Percentiles rank a stretch among this genome's conserved stretches.
phyloP scores from a whole-genome alignment of 1,140 invertebrate genomes.

The Danaus plexippus region DNA sequence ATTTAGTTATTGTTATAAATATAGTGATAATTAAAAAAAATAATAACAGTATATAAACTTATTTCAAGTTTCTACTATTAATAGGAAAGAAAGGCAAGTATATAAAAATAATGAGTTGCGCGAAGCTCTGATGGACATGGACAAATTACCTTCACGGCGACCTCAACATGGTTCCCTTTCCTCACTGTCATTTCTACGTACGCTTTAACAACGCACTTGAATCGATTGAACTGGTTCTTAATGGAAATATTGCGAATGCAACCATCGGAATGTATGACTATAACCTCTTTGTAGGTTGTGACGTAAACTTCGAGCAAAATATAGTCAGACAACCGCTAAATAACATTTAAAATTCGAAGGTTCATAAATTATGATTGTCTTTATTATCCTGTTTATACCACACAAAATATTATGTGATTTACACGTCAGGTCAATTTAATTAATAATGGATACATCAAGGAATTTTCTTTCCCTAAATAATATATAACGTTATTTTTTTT shows the following conservation, averaged over 20 bases:
- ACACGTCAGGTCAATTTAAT: too few species aligned
- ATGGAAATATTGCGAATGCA: constrained; percentile 34
- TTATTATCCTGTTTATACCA: constrained; percentile 4
- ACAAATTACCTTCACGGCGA: constrained; percentile 48
- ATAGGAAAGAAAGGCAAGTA: too few species aligned
- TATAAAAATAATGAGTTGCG: too few species aligned
- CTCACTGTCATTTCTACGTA: constrained; percentile 43
- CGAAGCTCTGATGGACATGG: constrained; percentile 21
- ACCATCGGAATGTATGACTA: constrained; percentile 28
- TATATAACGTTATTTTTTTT: too few species aligned
- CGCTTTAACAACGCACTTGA: constrained; percentile 28
- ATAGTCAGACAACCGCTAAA: constrained; percentile 16
- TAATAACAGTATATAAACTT: too few species aligned
- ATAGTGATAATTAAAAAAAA: too few species aligned
- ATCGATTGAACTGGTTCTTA: constrained; percentile 39
- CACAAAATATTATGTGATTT: neutral
- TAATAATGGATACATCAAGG: too few species aligned
- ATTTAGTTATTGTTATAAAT: too few species aligned
- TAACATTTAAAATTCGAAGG: constrained; percentile 20
- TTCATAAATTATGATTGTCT: constrained; percentile 5
- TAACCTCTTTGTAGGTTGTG: constrained; percentile 23
- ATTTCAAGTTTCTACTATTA: too few species aligned
- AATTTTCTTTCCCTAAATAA: too few species aligned
- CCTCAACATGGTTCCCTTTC: constrained; percentile 52
- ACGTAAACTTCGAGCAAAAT: constrained; percentile 18